Evolutionary conservation across 2,113 vertebrate species (phyloP), one percentile per base, ranked within the genome.

Genomic region (Acinonyx jubatus): DNA sequence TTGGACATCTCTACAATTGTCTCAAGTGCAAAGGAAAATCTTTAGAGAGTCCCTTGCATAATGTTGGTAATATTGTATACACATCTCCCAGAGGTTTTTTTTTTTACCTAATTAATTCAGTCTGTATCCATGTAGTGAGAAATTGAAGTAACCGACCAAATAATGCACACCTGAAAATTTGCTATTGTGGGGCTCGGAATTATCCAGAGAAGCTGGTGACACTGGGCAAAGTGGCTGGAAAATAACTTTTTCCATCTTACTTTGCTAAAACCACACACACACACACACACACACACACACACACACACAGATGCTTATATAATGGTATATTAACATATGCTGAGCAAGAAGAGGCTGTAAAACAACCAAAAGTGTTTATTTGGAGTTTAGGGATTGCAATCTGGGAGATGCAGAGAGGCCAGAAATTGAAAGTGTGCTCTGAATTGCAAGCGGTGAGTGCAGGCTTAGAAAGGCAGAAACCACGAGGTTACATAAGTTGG

Each of bases 21-120:
- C 25, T 52, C 18, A 23, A 66, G 23, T 18, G 3, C n/a, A 73
- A 65, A 45, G n/a, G 2, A 57, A n/a, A 81, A 38, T 55, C 66
- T 91, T 71, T 69, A 57, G 38, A 79, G 80, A 80, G 57, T 83
- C 63, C 55, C 38, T 94, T 83, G 14, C 9, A 33, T 15, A 41
- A 33, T 25, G 1, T 55, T 78, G 93, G 7, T n/a, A 71, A 84
- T 69, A 41, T 48, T 84, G 19, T 65, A 38, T 50, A 41, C 85
- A 61, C 84, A 76, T 82, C 52, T 95, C 31, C 33, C 33, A 45
- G 50, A 29, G 52, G 7, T 8, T 45, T 45, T 45, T 45, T 88
- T 57, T 7, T 76, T 97, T 95, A 33, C 74, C 31, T 96, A 92
- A 79, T 94, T 68, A 84, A 92, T 94, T 94, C 93, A 41, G 48